These are phyloP conservation scores for Metopolophium dirhodum DNA, from an alignment of 1,140 invertebrate genomes.

Conservation along the genomic window DNA sequence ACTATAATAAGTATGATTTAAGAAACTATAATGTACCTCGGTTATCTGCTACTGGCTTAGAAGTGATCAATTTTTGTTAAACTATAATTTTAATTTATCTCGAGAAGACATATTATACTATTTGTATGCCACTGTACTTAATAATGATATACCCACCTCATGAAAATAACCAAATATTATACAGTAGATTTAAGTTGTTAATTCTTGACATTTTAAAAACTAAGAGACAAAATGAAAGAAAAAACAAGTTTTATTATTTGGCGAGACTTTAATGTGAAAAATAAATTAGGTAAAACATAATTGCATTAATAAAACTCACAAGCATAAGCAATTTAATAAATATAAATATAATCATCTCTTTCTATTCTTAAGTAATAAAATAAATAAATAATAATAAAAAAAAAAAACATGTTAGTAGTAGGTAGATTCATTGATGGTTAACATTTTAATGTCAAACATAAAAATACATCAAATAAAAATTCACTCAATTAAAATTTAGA, in stretches of 20 bases:
- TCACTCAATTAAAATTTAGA: constrained; percentile 43
- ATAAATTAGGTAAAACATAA: constrained; percentile 48
- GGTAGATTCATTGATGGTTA: constrained; percentile 14
- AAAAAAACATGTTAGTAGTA: constrained; percentile 36
- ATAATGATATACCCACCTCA: not conserved
- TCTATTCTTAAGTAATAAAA: constrained; percentile 38
- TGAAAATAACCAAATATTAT: not conserved
- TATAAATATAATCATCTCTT: constrained; percentile 49
- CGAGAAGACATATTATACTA: not conserved
- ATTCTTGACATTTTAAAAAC: not conserved
- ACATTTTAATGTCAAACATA: constrained; percentile 19
- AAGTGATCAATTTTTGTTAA: not conserved
- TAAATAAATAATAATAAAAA: constrained; percentile 46
- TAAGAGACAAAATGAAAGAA: not conserved
- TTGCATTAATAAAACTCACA: constrained; percentile 54
- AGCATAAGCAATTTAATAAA: constrained; percentile 50
- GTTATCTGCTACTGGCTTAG: not conserved
- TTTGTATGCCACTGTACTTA: not conserved
- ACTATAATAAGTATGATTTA: not conserved
- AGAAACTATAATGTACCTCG: not conserved
- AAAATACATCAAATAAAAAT: constrained; percentile 44
- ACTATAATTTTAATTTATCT: not conserved
- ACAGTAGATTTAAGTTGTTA: no score
- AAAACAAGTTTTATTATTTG: not conserved
- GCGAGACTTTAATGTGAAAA: constrained; percentile 45